Conservation (phyloP, 2,888 invertebrate species). For the Andrena minutula region DNA sequence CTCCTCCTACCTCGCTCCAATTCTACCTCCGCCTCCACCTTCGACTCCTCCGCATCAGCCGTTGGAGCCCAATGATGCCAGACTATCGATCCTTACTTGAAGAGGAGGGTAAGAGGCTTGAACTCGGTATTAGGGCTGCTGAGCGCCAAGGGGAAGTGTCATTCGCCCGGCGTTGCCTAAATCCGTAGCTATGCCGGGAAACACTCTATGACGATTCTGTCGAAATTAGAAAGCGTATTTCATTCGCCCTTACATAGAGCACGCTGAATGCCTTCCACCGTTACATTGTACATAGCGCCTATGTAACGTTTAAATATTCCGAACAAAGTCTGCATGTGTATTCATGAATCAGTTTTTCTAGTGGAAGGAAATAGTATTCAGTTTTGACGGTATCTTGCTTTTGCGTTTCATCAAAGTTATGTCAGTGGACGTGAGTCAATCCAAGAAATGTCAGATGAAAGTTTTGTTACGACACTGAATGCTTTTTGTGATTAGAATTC, state of each 20-base stretch:
- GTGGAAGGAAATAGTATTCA: too few species aligned
- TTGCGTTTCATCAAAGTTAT: too few species aligned
- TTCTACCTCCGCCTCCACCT: slow-evolving; percentile 61
- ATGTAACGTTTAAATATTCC: neutral
- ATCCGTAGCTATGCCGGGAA: slow-evolving; percentile 62
- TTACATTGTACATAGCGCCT: neutral
- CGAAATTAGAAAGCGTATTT: slow-evolving; percentile 59
- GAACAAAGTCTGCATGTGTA: too few species aligned
- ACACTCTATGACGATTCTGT: slow-evolving; percentile 57
- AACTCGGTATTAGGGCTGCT: slow-evolving; percentile 75
- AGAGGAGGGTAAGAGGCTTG: slow-evolving; percentile 77
- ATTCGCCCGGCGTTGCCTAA: slow-evolving; percentile 72
- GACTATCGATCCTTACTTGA: slow-evolving; percentile 81
- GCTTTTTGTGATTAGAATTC: too few species aligned
- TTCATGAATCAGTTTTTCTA: too few species aligned
- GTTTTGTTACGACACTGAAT: too few species aligned
- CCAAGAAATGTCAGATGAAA: too few species aligned
- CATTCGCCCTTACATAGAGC: slow-evolving; percentile 1
- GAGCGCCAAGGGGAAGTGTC: slow-evolving; percentile 75
- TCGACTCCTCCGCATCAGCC: slow-evolving; percentile 73
- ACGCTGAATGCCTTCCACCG: slow-evolving; percentile 8
- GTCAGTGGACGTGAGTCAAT: too few species aligned
- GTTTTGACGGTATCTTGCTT: too few species aligned
- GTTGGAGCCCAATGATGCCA: slow-evolving; percentile 78
- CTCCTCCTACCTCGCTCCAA: slow-evolving; percentile 56